phyloP scores from a whole-genome alignment of 2,888 invertebrate species.

The Thelaira solivaga region DNA sequence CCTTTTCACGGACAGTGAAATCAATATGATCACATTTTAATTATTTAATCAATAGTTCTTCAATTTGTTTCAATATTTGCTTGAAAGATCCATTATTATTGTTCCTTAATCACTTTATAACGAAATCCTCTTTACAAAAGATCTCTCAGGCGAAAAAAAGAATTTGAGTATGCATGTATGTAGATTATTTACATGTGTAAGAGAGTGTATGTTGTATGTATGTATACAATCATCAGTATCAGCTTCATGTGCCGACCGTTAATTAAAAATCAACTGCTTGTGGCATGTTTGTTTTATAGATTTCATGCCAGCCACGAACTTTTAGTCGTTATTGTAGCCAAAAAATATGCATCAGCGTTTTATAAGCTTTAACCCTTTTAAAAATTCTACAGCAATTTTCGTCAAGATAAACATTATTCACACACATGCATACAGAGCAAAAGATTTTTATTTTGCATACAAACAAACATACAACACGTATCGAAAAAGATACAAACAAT shows the following conservation, averaged over 20 bases:
- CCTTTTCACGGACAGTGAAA: too few relatives aligned
- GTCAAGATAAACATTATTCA: slow-evolving; percentile 49
- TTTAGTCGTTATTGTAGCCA: slow-evolving; percentile 17
- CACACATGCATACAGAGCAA: neutral
- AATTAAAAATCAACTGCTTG: slow-evolving; percentile 78
- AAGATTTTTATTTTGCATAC: slow-evolving; percentile 29
- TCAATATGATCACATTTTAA: too few relatives aligned
- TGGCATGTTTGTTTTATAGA: slow-evolving; percentile 77
- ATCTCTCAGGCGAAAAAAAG: slow-evolving; percentile 32
- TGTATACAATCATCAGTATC: slow-evolving; percentile 25
- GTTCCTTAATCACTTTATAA: slow-evolving; percentile 41
- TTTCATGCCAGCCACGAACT: slow-evolving; percentile 71
- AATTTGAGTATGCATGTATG: slow-evolving; percentile 28
- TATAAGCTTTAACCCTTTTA: slow-evolving; percentile 55
- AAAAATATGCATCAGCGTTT: slow-evolving; percentile 61
- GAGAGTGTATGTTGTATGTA: neutral
- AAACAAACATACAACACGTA: neutral
- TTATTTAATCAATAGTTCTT: too few relatives aligned
- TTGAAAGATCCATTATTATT: too few relatives aligned
- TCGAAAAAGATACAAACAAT: neutral
- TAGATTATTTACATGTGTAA: slow-evolving; percentile 11
- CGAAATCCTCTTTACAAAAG: slow-evolving; percentile 57
- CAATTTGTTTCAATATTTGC: too few relatives aligned
- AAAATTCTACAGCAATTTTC: slow-evolving; percentile 46
- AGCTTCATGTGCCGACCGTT: slow-evolving; percentile 65